phyloP scores from a whole-genome alignment of 1,140 invertebrate species.

The Drosophila elegans region DNA sequence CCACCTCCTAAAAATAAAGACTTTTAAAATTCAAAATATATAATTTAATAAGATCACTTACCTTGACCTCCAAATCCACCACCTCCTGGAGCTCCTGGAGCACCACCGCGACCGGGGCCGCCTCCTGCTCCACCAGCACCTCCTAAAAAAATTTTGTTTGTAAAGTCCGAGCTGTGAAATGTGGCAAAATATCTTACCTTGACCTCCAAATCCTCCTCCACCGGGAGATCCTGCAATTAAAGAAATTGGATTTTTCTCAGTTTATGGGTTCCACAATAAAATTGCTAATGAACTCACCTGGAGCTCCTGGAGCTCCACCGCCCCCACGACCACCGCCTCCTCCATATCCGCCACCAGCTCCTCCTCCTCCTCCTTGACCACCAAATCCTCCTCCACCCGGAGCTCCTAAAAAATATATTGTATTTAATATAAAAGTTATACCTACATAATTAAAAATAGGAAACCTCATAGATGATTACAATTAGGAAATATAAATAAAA shows the following conservation, averaged over 20 bases:
- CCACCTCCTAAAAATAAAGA: slow-evolving; percentile 49
- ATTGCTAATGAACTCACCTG: background rate
- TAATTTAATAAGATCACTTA: slow-evolving; percentile 32
- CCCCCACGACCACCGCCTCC: slow-evolving; percentile 33
- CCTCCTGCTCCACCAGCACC: slow-evolving; percentile 31
- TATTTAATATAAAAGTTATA: too few species aligned
- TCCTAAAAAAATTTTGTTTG: background rate
- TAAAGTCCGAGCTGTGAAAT: too few species aligned
- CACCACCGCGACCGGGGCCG: slow-evolving; percentile 27
- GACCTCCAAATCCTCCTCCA: background rate
- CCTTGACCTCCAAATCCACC: slow-evolving; percentile 30
- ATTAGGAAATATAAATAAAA: too few species aligned
- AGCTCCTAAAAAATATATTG: slow-evolving; percentile 9
- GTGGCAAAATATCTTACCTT: slow-evolving; percentile 57
- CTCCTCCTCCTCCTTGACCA: slow-evolving; percentile 45
- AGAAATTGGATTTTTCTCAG: too few species aligned
- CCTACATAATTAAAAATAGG: too few species aligned
- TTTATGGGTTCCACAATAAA: too few species aligned
- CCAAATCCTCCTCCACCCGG: slow-evolving; percentile 44
- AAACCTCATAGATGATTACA: too few species aligned
- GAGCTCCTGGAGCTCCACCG: slow-evolving; percentile 44
- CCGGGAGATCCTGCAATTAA: slow-evolving; percentile 12
- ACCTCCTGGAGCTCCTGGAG: slow-evolving; percentile 26
- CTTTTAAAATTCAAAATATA: background rate
- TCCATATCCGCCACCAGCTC: slow-evolving; percentile 22